Percentiles rank a stretch among this genome's conserved stretches.
Evolutionary conservation across 2,113 vertebrate genomes (phyloP).

Genomic region (Dasyprocta punctata): DNA sequence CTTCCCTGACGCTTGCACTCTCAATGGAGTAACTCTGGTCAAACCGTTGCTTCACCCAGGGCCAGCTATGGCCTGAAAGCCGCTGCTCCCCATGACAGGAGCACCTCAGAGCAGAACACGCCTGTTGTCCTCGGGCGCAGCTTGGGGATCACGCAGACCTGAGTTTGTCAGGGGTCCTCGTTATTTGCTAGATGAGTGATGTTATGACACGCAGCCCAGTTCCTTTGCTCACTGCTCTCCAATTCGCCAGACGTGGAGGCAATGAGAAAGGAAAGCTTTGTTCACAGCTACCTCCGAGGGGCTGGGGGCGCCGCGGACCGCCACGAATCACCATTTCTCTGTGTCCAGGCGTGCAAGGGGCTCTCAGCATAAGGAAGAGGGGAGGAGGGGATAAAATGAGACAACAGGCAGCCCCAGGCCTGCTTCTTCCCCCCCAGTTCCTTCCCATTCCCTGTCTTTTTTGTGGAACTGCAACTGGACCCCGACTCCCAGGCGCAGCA

Average conservation of each 20-base stretch:
- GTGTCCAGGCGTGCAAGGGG: neutral
- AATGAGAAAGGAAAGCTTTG: neutral
- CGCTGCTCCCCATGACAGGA: too few relatives aligned
- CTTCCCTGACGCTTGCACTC: neutral
- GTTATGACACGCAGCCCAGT: neutral
- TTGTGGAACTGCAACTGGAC: neutral
- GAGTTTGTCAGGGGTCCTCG: neutral
- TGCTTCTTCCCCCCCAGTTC: neutral
- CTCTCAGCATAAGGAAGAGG: neutral
- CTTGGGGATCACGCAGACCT: neutral
- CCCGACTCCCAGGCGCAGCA: neutral
- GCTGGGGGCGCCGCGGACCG: neutral
- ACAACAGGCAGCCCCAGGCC: neutral
- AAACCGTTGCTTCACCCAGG: neutral
- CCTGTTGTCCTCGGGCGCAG: neutral
- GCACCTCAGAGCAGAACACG: neutral
- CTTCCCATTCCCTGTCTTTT: neutral
- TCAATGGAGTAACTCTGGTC: neutral
- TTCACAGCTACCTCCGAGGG: neutral
- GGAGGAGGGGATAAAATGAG: neutral
- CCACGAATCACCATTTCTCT: neutral
- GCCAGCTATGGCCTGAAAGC: neutral
- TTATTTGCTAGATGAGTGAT: neutral
- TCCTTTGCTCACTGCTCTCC: neutral
- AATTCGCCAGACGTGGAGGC: neutral